Percentiles rank a stretch among this genome's conserved stretches.
These are phyloP conservation scores for Agelaius phoeniceus DNA, from an alignment of 2,113 vertebrate species.

Conservation along the genomic window DNA sequence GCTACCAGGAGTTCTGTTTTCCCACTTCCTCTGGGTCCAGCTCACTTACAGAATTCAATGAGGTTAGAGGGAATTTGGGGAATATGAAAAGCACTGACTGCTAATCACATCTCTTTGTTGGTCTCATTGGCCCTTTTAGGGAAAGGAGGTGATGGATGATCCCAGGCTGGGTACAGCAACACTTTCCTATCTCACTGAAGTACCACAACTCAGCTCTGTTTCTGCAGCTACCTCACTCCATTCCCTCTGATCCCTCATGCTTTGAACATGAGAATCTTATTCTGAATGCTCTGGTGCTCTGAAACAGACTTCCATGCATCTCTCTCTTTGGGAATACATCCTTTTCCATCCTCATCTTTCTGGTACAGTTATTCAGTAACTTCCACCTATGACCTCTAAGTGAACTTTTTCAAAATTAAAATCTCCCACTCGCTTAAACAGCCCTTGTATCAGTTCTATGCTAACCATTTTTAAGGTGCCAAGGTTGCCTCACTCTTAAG, in stretches of 20 bases:
- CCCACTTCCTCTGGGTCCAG: background rate
- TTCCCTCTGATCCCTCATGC: background rate
- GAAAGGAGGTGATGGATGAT: background rate
- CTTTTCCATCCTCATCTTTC: conserved; percentile 47
- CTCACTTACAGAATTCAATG: background rate
- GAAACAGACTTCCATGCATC: background rate
- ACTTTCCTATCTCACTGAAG: background rate
- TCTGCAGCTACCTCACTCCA: background rate
- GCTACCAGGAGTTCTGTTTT: background rate
- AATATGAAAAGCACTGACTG: background rate
- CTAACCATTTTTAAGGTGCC: background rate
- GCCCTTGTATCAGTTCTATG: background rate
- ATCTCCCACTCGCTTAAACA: background rate
- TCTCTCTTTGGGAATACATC: conserved; percentile 1
- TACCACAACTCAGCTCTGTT: background rate
- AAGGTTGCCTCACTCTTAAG: background rate
- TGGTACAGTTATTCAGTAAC: background rate
- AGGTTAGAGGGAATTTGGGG: background rate
- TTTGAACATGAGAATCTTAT: background rate
- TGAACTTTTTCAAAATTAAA: background rate
- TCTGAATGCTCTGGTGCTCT: background rate
- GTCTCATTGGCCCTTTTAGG: background rate
- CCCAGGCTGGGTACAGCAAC: background rate
- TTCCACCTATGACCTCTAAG: background rate
- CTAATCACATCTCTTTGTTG: background rate